phyloP scores from a whole-genome alignment of 2,888 invertebrate species.

The Agriopis leucophaearia region DNA sequence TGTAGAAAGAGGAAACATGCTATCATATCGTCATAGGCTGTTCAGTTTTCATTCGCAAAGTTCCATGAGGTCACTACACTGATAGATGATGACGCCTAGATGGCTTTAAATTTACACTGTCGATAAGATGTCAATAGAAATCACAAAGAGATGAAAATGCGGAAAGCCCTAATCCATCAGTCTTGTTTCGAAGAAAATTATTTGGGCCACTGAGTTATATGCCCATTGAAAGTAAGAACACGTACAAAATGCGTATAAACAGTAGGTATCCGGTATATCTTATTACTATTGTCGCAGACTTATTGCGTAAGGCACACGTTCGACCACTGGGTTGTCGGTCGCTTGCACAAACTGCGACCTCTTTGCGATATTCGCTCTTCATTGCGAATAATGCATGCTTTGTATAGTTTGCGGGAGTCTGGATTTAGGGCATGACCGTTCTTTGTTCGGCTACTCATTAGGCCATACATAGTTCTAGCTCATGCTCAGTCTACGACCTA shows the following conservation, averaged over 20 bases:
- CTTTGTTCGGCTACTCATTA: constrained; percentile 33
- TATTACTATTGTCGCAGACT: constrained; percentile 45
- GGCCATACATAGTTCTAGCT: constrained; percentile 25
- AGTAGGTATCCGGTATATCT: too few species aligned
- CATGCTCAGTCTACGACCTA: constrained; percentile 19
- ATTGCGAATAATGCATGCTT: constrained; percentile 25
- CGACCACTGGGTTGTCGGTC: constrained; percentile 36
- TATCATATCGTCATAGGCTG: too few species aligned
- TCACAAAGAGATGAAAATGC: constrained; percentile 4
- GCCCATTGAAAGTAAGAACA: constrained; percentile 60
- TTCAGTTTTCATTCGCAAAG: not conserved
- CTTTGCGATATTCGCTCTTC: constrained; percentile 38
- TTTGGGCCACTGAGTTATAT: constrained; percentile 51
- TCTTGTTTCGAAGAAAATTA: constrained; percentile 28
- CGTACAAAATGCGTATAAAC: constrained; percentile 30
- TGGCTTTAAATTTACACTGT: constrained; percentile 1
- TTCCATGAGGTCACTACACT: not conserved
- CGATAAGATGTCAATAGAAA: constrained; percentile 21
- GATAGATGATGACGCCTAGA: not conserved
- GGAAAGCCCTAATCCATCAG: constrained; percentile 1
- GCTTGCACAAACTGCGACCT: constrained; percentile 54
- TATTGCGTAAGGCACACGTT: constrained; percentile 51
- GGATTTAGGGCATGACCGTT: constrained; percentile 33
- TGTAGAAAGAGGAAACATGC: too few species aligned
- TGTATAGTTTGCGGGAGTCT: constrained; percentile 28